Evolutionary conservation across 2,113 vertebrate genomes (phyloP), one percentile per base, ranked within the genome.

Genomic region (Ramphastos sulfuratus): DNA sequence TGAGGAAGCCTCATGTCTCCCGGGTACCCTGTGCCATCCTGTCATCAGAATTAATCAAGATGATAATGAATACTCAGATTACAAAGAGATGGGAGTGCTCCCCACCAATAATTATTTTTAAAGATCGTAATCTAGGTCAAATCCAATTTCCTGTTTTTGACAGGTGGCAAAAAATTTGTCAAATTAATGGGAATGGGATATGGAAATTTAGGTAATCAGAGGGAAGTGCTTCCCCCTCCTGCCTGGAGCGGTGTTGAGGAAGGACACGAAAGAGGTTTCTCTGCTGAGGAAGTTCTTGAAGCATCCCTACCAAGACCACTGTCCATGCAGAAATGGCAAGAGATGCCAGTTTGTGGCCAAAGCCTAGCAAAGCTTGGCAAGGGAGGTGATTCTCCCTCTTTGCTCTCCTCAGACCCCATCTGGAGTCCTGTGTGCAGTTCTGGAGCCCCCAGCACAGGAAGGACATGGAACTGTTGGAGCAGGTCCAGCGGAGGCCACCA

Each of bases 141-240:
- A 97, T 97, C 93, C 95, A 97, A 97, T 97, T 97, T 98, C 97
- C 97, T 96, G 83, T 89, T 94, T 96, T 95, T 95, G 95, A 96
- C 89, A 94, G 94, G 96, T 97, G 94, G 87, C 83, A 95, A 94
- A 46, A 96, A 96, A 96, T 89, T 94, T 94, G 89, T 92, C 85
- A 69, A 46, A 96, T 97, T 93, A 96, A 94, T 94, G 87, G 87
- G 85, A 90, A 91, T 56, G 86, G 20, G 94, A 69, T 87, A 46
- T 63, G 72, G 83, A 95, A 95, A 88, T 86, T 89, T 72, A 73
- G 69, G 64, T 48, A 73, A 87, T 92, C 82, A 89, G 79, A 81
- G 56, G 73, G 76, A 93, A 88, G 63, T 24, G 16, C 73, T 88
- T 88, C 58, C 37, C 70, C 76, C 15, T 78, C 69, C 50, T 73